Evolutionary conservation across 2,797 vertebrate species (phyloP).

Genomic region (Onychomys leucogaster): DNA sequence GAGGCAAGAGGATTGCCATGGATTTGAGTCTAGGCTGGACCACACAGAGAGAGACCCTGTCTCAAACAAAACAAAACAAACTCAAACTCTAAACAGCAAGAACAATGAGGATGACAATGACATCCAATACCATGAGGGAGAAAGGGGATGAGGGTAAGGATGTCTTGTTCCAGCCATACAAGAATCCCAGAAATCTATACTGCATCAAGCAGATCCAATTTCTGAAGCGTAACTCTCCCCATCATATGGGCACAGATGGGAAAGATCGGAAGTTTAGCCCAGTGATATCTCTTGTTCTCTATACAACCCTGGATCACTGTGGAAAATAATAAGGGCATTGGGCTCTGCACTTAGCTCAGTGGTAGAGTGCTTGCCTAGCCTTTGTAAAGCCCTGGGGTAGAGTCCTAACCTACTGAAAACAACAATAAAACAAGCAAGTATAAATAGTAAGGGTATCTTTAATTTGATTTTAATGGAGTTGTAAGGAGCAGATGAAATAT

Average conservation of each 20-base stretch:
- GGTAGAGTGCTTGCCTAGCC: background rate
- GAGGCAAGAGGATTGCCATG: background rate
- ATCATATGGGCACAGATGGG: background rate
- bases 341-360: background rate
- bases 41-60: background rate
- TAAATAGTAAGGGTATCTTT: background rate
- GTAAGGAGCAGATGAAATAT: background rate
- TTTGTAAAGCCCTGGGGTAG: background rate
- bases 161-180: background rate
- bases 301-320: background rate
- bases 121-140: background rate
- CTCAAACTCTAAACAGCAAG: background rate
- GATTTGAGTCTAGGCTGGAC: background rate
- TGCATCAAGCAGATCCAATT: no score
- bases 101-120: background rate
- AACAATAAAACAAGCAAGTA: background rate
- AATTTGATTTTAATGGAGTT: background rate
- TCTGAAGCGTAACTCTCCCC: background rate
- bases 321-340: background rate
- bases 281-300: background rate
- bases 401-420: background rate
- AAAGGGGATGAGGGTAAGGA: background rate
- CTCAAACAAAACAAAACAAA: background rate
- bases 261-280: constrained; percentile 49
- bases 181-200: background rate